Conservation (phyloP, 2,888 invertebrate species). For the Carcina quercana region DNA sequence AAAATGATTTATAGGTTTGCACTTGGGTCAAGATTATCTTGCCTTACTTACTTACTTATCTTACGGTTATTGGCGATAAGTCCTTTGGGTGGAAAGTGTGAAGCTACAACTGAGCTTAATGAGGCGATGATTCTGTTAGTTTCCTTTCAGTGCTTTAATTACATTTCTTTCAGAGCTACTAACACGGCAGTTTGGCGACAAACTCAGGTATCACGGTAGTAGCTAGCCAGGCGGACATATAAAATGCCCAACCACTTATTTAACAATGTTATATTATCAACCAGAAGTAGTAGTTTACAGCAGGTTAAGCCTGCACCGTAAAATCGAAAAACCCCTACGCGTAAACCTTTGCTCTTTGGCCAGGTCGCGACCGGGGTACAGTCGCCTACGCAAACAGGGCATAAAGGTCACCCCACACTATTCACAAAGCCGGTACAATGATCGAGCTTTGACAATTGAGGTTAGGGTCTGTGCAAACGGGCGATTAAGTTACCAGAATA, state of each 20-base stretch:
- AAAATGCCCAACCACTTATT: neutral
- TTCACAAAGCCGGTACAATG: neutral
- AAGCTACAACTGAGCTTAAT: neutral
- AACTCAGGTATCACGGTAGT: too few species aligned
- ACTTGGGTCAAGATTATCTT: neutral
- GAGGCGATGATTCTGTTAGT: neutral
- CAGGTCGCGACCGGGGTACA: conserved; percentile 6
- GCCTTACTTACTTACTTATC: neutral
- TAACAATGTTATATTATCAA: neutral
- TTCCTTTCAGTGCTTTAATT: neutral
- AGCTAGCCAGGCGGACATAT: too few species aligned
- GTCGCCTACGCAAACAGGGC: conserved; percentile 4
- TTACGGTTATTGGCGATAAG: neutral
- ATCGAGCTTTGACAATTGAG: neutral
- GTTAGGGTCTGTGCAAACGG: too few species aligned
- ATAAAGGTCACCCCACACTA: conserved; percentile 4
- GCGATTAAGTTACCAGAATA: conserved; percentile 7
- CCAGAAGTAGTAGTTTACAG: neutral
- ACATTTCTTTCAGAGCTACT: neutral
- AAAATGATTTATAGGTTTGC: too few species aligned
- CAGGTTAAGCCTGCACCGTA: neutral
- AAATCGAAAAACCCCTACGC: neutral
- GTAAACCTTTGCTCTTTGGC: conserved; percentile 4
- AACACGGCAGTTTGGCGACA: too few species aligned
- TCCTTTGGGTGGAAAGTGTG: neutral